Evolutionary conservation across 2,888 invertebrate genomes (phyloP).

Genomic region (Rhingia campestris): DNA sequence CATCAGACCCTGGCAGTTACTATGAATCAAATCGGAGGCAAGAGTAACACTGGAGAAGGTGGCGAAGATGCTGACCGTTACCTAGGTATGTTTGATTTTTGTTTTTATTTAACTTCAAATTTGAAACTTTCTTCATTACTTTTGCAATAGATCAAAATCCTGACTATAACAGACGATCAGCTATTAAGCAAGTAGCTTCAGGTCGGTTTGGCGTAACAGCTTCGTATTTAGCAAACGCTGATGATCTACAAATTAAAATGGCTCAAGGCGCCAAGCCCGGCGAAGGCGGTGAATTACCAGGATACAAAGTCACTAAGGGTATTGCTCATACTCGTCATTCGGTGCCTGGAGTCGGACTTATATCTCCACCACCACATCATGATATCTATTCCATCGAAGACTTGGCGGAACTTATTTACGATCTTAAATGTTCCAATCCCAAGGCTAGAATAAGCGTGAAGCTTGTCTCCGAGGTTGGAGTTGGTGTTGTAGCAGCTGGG

Average conservation of each 20-base stretch:
- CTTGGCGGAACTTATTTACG: slow-evolving; percentile 98
- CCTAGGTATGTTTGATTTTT: slow-evolving; percentile 82
- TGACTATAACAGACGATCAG: slow-evolving; percentile 92
- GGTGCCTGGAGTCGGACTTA: slow-evolving; percentile 97
- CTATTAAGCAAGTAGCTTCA: slow-evolving; percentile 99
- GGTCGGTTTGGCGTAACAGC: slow-evolving; percentile 99
- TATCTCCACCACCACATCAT: slow-evolving; percentile 99
- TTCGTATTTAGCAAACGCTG: slow-evolving; percentile 97
- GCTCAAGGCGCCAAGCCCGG: slow-evolving; percentile 99
- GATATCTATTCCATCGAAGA: slow-evolving; percentile 99
- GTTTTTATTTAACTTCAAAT: not conserved
- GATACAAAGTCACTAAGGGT: slow-evolving; percentile 94
- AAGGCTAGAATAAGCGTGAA: slow-evolving; percentile 97
- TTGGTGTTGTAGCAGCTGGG: slow-evolving; percentile 99
- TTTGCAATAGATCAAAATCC: slow-evolving; percentile 86
- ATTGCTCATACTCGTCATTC: slow-evolving; percentile 98
- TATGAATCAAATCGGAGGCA: slow-evolving; percentile 98
- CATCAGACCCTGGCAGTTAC: slow-evolving; percentile 97
- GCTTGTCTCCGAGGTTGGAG: slow-evolving; percentile 98
- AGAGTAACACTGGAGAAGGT: slow-evolving; percentile 99
- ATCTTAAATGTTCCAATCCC: slow-evolving; percentile 98
- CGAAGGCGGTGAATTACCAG: slow-evolving; percentile 98
- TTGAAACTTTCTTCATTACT: not conserved
- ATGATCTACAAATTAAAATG: slow-evolving; percentile 99
- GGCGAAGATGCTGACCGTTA: slow-evolving; percentile 93